Evolutionary conservation across 2,797 vertebrate species (phyloP).

Genomic region (Eulemur albifrons): DNA sequence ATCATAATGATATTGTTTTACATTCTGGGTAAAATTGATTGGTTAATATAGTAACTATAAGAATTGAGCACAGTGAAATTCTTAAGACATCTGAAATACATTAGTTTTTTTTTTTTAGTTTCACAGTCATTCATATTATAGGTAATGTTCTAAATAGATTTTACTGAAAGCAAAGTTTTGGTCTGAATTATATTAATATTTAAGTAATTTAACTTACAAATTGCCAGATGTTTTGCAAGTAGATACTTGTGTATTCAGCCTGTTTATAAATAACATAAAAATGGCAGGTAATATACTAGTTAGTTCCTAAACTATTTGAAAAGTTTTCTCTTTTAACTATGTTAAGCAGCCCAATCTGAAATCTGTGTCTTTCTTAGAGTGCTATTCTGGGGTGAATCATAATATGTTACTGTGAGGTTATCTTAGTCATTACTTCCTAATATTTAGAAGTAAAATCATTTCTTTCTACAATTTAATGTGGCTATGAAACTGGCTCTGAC

Average conservation of each 20-base stretch:
- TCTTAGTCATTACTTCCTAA: not conserved
- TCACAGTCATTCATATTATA: not conserved
- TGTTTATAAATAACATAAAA: not conserved
- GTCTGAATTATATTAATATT: not conserved
- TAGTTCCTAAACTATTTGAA: not conserved
- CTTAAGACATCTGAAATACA: not conserved
- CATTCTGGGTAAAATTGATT: not conserved
- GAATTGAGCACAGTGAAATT: slow-evolving; percentile 6
- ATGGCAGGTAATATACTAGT: not conserved
- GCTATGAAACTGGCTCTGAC: slow-evolving; percentile 12
- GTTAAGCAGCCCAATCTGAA: not conserved
- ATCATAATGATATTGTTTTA: not conserved
- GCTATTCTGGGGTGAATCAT: not conserved
- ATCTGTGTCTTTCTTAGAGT: not conserved
- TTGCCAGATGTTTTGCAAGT: slow-evolving; percentile 32
- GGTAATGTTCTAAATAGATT: slow-evolving; percentile 6
- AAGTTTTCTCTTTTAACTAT: not conserved
- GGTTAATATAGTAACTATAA: slow-evolving; percentile 7
- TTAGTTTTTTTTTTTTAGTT: not conserved
- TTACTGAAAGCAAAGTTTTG: slow-evolving; percentile 39
- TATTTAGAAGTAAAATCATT: not conserved
- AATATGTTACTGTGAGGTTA: not conserved
- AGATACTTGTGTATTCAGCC: not conserved
- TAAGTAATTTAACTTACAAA: not conserved
- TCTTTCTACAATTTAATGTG: slow-evolving; percentile 9